These are phyloP conservation scores for Cossypha caffra DNA, from an alignment of 2,797 vertebrate species.

Conservation along the genomic window DNA sequence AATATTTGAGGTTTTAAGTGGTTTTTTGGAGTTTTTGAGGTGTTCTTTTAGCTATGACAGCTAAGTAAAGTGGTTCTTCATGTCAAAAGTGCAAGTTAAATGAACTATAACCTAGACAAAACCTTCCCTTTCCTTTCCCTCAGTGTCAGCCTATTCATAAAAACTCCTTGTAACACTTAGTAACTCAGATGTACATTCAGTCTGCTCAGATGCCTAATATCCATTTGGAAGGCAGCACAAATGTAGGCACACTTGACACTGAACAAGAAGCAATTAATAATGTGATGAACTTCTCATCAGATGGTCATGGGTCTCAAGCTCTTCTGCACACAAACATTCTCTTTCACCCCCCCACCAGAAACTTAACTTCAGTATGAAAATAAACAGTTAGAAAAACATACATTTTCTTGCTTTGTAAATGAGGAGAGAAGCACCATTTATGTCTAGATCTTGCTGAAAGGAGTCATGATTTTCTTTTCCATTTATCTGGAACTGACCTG, in stretches of 20 bases:
- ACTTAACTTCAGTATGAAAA: background rate
- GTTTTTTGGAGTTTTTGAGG: background rate
- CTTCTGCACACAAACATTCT: background rate
- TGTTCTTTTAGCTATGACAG: background rate
- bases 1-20: background rate
- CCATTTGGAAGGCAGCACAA: background rate
- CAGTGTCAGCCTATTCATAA: background rate
- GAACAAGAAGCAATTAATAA: background rate
- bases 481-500: background rate
- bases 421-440: background rate
- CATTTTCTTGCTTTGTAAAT: background rate
- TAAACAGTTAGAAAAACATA: background rate
- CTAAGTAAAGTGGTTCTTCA: background rate
- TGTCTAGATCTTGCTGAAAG: background rate
- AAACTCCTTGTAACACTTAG: background rate
- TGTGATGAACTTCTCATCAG: background rate
- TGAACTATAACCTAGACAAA: background rate
- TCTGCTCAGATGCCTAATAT: background rate
- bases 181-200: background rate
- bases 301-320: background rate
- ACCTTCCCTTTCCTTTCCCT: background rate
- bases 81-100: background rate
- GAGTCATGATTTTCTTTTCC: background rate
- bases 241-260: background rate
- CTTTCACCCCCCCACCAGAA: background rate